A percentile compares a stretch with the other conserved stretches of the same genome.
Conservation (phyloP, 2,888 invertebrate species). For the Drosophila parthenogenetica region DNA sequence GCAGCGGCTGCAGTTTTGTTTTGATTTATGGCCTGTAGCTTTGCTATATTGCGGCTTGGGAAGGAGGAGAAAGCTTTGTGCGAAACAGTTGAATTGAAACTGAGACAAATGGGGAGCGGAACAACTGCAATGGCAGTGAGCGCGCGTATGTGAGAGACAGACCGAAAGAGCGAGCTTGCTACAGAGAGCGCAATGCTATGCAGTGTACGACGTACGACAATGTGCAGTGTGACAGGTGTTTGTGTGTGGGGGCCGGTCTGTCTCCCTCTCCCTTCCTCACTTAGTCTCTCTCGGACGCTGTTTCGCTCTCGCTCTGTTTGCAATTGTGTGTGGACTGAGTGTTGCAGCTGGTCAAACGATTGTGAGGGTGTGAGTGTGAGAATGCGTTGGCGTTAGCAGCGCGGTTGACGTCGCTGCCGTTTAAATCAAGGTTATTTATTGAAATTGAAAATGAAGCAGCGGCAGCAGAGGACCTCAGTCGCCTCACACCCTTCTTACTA, state of each 20-base stretch:
- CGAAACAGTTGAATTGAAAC: conserved; percentile 57
- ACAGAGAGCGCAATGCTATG: conserved; percentile 27
- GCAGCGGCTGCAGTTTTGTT: conserved; percentile 70
- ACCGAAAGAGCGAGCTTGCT: conserved; percentile 22
- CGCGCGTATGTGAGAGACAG: conserved; percentile 21
- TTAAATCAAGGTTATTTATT: conserved; percentile 83
- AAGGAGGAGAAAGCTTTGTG: conserved; percentile 50
- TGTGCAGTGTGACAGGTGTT: conserved; percentile 75
- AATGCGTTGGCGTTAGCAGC: conserved; percentile 43
- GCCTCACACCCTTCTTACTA: not conserved
- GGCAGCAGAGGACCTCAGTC: not conserved
- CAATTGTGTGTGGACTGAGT: conserved; percentile 42
- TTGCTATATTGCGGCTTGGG: conserved; percentile 26
- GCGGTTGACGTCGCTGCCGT: conserved; percentile 66
- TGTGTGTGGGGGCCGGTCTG: conserved; percentile 79
- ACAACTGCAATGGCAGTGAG: conserved; percentile 56
- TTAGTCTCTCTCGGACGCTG: conserved; percentile 2
- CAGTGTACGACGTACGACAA: conserved; percentile 38
- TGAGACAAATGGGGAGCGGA: conserved; percentile 50
- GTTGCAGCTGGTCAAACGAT: conserved; percentile 74
- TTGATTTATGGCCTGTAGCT: conserved; percentile 66
- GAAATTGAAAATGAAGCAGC: conserved; percentile 79
- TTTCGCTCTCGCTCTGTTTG: conserved; percentile 25
- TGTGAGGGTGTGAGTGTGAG: conserved; percentile 43
- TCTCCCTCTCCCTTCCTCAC: conserved; percentile 17